Conservation (phyloP, 1,140 invertebrate genomes). For the Drosophila athabasca region DNA sequence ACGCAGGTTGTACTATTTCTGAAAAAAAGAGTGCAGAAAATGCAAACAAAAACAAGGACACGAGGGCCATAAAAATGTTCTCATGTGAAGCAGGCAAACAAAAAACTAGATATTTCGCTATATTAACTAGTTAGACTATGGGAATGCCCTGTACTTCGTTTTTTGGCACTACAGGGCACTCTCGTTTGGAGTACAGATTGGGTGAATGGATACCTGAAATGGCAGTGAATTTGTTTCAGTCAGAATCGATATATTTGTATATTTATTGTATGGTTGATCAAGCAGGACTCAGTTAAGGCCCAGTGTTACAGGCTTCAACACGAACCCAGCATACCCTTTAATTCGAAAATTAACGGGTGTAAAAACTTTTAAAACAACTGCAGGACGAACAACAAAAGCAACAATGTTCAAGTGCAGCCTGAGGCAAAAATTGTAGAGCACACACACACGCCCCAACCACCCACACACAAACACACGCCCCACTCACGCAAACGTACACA, state of each 20-base stretch:
- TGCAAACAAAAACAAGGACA: slow-evolving; percentile 63
- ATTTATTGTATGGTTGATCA: too few species aligned
- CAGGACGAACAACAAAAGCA: slow-evolving; percentile 39
- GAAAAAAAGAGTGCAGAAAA: neutral
- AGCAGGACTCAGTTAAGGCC: too few species aligned
- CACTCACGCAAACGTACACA: neutral
- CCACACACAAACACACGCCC: neutral
- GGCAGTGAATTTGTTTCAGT: too few species aligned
- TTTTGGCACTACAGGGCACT: too few species aligned
- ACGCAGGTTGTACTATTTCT: neutral
- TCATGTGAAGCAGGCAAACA: slow-evolving; percentile 11
- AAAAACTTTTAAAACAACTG: slow-evolving; percentile 66
- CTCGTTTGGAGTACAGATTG: too few species aligned
- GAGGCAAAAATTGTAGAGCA: slow-evolving; percentile 36
- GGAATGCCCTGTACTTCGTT: neutral
- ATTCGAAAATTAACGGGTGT: neutral
- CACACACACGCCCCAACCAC: slow-evolving; percentile 2
- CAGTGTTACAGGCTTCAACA: too few species aligned
- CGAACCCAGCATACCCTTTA: too few species aligned
- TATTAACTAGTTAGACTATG: neutral
- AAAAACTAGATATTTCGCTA: neutral
- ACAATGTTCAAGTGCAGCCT: slow-evolving; percentile 57
- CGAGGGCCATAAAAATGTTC: slow-evolving; percentile 74
- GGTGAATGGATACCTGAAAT: too few species aligned
- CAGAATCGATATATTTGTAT: too few species aligned